Conservation (phyloP, 2,797 vertebrate genomes). For the Rhynchonycteris naso region DNA sequence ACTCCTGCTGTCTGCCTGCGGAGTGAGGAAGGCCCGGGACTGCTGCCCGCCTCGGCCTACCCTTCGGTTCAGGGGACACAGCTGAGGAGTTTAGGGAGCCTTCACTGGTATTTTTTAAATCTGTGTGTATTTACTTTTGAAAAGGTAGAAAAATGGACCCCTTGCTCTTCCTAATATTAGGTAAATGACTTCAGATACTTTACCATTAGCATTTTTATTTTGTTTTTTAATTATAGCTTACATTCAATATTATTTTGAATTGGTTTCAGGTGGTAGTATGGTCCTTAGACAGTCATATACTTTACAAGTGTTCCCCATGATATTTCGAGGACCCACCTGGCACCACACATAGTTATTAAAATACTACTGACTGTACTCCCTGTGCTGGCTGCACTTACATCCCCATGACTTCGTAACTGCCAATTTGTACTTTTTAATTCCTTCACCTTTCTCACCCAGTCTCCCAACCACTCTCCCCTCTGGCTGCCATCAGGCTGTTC, state of each 20-base stretch:
- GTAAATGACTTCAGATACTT: neutral
- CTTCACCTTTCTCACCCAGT: neutral
- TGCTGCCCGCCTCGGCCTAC: neutral
- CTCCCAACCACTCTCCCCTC: neutral
- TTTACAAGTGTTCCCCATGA: neutral
- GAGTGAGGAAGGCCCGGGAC: neutral
- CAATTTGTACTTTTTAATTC: no score
- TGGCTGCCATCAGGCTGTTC: neutral
- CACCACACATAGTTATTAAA: neutral
- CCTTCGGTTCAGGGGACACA: neutral
- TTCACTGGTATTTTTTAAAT: neutral
- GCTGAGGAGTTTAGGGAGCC: neutral
- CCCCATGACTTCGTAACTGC: neutral
- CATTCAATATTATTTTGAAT: neutral
- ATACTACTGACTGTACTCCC: neutral
- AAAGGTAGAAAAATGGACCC: neutral
- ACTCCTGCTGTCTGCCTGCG: neutral
- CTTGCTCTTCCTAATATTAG: neutral
- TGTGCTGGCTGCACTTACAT: neutral
- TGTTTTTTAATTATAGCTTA: neutral
- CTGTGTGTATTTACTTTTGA: neutral
- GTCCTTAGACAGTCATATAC: neutral
- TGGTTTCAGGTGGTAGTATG: no score
- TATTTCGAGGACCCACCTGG: neutral
- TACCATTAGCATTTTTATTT: neutral